Base-by-base conservation (phyloP, 2,888 invertebrate genomes). In the Drosophila mimetica region DNA sequence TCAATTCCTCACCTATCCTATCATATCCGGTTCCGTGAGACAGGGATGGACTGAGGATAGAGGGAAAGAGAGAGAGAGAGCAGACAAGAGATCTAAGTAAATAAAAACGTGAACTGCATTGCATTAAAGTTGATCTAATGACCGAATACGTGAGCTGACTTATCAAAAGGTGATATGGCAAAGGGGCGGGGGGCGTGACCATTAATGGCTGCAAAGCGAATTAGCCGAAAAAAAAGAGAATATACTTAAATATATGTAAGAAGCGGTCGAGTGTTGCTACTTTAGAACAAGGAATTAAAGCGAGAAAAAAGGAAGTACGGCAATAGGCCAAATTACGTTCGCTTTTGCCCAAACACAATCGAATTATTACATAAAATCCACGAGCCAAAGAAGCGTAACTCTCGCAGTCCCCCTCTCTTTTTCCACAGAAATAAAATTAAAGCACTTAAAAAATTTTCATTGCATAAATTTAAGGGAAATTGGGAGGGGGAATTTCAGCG, bases 101-200 rank as follows among this genome's bases (percentile, higher is more conserved):
- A 85, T 81, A 79, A 79, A 85, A 76, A 83, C 83, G 83, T 83
- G 86, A 76, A 74, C 67, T 76, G 83, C 83, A 83, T 83, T 54
- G 42, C 65, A 76, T 78, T 79, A 74, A 76, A 83, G 75, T 85
- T 79, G 83, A 86, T 83, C 86, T 80, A 83, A 83, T 86, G 86
- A 78, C 80, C 84, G 63, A 11, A 69, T 76, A 83, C 83, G 86
- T 86, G 86, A 65, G 76, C 42, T 57, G 82, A 76, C 74, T 82
- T 46, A 36, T 50, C 71, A 82, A 75, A 41, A 51, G 42, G 64
- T 52, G 37, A 28, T 22, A 18, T 14, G 48, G 14, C 22, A 13
- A 39, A 20, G 34, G 34, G 34, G 28, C 13, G 30, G 37, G 20
- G 50, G 66, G 50, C 50, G 44, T 54, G 51, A 20, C 71, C 63